These are phyloP conservation scores for Pantherophis guttatus DNA, from an alignment of 2,113 vertebrate species.

Conservation along the genomic window DNA sequence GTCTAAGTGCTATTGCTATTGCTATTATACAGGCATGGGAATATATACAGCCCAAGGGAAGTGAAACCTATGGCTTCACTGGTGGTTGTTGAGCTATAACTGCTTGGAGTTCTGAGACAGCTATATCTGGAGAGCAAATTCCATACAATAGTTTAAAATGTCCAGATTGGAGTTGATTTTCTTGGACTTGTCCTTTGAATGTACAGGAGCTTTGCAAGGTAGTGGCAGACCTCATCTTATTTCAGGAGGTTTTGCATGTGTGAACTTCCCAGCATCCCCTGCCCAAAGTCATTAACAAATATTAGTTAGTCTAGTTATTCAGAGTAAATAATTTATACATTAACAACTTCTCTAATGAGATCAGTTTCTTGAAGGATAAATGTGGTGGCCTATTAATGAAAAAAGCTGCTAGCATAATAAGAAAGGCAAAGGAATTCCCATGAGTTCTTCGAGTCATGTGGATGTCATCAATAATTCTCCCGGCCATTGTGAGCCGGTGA, in stretches of 20 bases:
- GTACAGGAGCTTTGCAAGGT: not conserved
- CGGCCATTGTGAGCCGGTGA: constrained; percentile 68
- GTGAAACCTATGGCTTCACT: not conserved
- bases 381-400: constrained; percentile 52
- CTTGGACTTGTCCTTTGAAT: not conserved
- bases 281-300: constrained; percentile 24
- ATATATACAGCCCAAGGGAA: not conserved
- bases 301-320: not conserved
- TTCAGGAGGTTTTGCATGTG: not conserved
- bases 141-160: not conserved
- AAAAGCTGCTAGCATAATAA: constrained; percentile 60
- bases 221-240: not conserved
- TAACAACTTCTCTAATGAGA: constrained; percentile 52
- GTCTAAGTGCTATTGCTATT: not conserved
- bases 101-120: not conserved
- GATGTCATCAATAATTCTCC: constrained; percentile 79
- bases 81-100: not conserved
- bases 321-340: constrained; percentile 52
- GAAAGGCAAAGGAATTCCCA: constrained; percentile 75
- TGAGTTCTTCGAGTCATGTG: constrained; percentile 73
- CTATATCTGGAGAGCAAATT: not conserved
- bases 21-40: not conserved
- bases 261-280: not conserved
- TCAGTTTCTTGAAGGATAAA: constrained; percentile 54
- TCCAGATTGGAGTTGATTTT: not conserved